Evolutionary conservation across 2,113 vertebrate species (phyloP), one percentile per base, ranked within the genome.

Genomic region (Egretta garzetta): DNA sequence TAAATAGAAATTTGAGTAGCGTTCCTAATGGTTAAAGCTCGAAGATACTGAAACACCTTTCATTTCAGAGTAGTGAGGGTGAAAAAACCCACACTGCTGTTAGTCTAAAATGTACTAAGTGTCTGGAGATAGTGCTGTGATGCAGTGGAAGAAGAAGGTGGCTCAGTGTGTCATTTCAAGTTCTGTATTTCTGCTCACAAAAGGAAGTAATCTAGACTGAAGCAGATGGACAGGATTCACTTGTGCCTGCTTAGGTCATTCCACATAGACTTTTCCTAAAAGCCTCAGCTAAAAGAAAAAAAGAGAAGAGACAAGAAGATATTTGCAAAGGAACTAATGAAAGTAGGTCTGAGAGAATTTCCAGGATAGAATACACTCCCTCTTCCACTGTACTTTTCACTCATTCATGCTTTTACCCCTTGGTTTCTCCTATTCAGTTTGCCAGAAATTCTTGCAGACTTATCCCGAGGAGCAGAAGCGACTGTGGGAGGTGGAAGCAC

Each of bases 401-500:
- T 87, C 75, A 63, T 87, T 91, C 62, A 28, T 95, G 62, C 73
- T 59, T 91, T 84, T 73, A 55, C 37, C 22, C 16, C 24, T 90
- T 96, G 66, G 5, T 77, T 94, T 97, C 88, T 53, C 35, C 30
- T 77, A 11, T 43, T 77, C 96, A 99, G 99, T 99, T 91, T 99
- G 99, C 74, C 98, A 96, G 95, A 98, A 94, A 80, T 99, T 99
- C 97, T 98, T 99, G 86, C 95, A 92, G 82, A 90, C 93, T 80
- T 94, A 97, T 18, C 93, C 98, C 0, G 97, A 98, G 35, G 96
- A 99, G 66, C 98, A 96, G 88, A 98, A 98, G 8, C 98, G 98
- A 32, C 97, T 99, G 74, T 99, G 99, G 96, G 99, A 99, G 96
- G 99, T 99, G 86, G 98, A 99, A 90, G 96, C 99, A 76, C 99